Conservation (phyloP, 2,113 vertebrate genomes). For the Hoplias malabaricus region DNA sequence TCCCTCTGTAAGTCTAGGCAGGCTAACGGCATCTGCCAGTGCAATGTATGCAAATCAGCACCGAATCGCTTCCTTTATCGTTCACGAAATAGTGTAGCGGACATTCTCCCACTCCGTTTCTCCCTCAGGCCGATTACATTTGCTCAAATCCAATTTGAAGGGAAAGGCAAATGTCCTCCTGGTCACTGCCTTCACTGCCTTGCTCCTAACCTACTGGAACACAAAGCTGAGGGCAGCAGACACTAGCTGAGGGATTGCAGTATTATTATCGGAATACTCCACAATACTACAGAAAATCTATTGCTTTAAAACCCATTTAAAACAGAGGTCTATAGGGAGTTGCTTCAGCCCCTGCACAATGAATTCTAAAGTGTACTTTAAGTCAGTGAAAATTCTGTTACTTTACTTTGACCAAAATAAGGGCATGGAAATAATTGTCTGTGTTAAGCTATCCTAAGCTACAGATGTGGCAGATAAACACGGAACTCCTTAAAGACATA, state of each 20-base stretch:
- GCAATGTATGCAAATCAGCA: not conserved
- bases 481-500: not conserved
- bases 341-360: not conserved
- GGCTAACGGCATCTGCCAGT: constrained; percentile 6
- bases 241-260: not conserved
- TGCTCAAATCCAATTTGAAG: constrained; percentile 28
- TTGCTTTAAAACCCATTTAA: not conserved
- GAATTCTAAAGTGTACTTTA: not conserved
- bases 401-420: not conserved
- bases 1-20: not conserved
- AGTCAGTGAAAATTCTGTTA: not conserved
- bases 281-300: not conserved
- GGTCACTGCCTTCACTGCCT: not conserved
- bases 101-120: not conserved
- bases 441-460: too few relatives aligned
- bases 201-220: constrained; percentile 10
- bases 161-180: constrained; percentile 2
- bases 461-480: too few relatives aligned
- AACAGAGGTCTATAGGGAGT: not conserved
- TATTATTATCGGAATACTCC: not conserved
- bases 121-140: constrained; percentile 16
- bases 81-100: not conserved
- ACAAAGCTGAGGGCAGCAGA: not conserved
- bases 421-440: too few relatives aligned
- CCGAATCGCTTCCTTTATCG: not conserved